Conservation (phyloP, 2,888 invertebrate genomes). For the Monochamus alternatus region DNA sequence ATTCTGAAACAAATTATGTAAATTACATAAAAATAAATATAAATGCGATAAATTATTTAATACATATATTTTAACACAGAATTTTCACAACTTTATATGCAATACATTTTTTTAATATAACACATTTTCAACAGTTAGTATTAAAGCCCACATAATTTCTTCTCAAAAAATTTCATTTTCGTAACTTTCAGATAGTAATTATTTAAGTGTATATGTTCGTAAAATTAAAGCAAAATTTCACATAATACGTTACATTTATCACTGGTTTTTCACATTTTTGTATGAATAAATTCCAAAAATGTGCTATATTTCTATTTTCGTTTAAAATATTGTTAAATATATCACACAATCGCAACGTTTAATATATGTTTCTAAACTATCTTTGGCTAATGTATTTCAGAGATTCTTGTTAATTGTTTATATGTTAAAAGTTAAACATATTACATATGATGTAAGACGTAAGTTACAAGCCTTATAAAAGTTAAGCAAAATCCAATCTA, state of each 20-base stretch:
- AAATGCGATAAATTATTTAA: neutral
- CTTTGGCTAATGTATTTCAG: conserved; percentile 8
- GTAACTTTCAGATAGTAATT: too few species aligned
- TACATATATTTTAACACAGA: neutral
- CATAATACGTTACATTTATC: too few species aligned
- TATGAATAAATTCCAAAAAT: neutral
- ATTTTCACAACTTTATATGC: neutral
- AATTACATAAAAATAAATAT: neutral
- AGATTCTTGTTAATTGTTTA: neutral
- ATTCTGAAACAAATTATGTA: neutral
- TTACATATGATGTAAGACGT: neutral
- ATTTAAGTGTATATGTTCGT: too few species aligned
- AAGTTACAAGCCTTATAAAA: neutral
- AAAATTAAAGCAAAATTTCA: too few species aligned
- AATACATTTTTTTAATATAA: neutral
- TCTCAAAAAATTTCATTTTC: too few species aligned
- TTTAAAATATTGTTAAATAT: neutral
- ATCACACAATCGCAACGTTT: conserved; percentile 4
- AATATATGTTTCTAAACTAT: neutral
- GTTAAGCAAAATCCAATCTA: neutral
- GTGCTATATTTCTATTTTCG: neutral
- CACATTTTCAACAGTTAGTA: neutral
- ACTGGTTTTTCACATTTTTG: too few species aligned
- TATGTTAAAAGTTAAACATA: too few species aligned
- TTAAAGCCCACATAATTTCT: too few species aligned